Base-by-base conservation (phyloP, 1,140 invertebrate species). In the Ephestia elutella region DNA sequence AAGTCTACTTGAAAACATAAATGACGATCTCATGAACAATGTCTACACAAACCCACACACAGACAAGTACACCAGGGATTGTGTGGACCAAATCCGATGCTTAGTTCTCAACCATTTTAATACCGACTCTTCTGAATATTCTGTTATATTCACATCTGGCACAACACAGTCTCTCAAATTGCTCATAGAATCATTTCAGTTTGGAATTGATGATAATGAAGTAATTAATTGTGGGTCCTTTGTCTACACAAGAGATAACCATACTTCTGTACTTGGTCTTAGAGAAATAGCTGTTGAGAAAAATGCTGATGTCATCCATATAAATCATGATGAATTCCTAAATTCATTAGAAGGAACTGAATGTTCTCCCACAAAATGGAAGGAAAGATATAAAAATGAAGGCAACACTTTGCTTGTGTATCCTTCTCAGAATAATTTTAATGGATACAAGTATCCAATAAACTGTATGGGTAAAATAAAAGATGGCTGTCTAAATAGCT, bases 371-470 rank as follows among this genome's bases (percentile, higher is more conserved):
- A 54, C 50, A 32, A 65, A 63, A 4, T 17, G 18, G 53, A 55
- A 59, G 51, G 57, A 66, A 54, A 49, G 54, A 49, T 44, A 67
- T 59, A 66, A 68, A 50, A 67, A 65, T 56, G 66, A 71, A 32
- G 66, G 75, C 15, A 80, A 80, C 73, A 93, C 93, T 11, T 89
- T 99, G 17, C 93, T 99, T 74, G 95, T 92, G 0, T 97, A 95
- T 80, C 95, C 97, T 0, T 97, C 96, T 0, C 96, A 98, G 80
- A 97, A 96, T 71, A 99, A 99, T 87, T 99, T 98, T 79, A 97
- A 94, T 75, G 98, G 98, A 9, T 91, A 91, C 44, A 98, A 98
- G 84, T 96, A 96, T 85, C 95, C 96, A 0, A 75, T 98, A 11
- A 65, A 90, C 0, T 94, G 95, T 91, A 93, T 97, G 48, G 60